A percentile compares a stretch with the other conserved stretches of the same genome.
Conservation (phyloP, 2,888 invertebrate genomes). For the Leucania comma region DNA sequence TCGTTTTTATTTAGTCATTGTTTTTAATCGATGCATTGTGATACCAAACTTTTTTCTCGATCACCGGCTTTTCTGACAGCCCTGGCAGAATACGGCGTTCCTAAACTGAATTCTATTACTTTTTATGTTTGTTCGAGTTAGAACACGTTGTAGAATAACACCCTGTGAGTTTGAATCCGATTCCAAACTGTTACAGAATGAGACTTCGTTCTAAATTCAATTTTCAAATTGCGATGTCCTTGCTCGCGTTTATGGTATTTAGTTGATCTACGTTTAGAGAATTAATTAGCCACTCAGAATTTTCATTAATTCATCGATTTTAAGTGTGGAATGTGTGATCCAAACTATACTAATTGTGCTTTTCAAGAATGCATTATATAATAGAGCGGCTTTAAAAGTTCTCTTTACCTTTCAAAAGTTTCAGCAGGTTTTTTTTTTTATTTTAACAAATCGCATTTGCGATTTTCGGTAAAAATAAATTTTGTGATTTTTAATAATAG, state of each 20-base stretch:
- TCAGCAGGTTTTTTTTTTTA: neutral
- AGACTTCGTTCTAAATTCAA: slow-evolving; percentile 66
- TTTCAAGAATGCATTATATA: neutral
- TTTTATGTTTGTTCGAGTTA: slow-evolving; percentile 84
- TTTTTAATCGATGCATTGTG: slow-evolving; percentile 47
- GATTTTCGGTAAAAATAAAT: too few species aligned
- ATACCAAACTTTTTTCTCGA: slow-evolving; percentile 26
- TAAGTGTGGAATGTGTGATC: neutral
- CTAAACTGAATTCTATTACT: slow-evolving; percentile 88
- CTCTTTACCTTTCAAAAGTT: neutral
- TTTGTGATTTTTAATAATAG: too few species aligned
- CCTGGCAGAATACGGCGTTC: slow-evolving; percentile 68
- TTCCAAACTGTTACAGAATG: slow-evolving; percentile 61
- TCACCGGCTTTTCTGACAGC: slow-evolving; percentile 43
- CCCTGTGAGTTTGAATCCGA: slow-evolving; percentile 72
- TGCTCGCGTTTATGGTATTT: slow-evolving; percentile 17
- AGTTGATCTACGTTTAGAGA: neutral
- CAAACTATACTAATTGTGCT: neutral
- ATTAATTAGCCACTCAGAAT: slow-evolving; percentile 4
- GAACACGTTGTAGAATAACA: slow-evolving; percentile 77
- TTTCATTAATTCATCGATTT: neutral
- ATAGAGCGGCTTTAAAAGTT: neutral
- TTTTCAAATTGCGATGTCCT: slow-evolving; percentile 55
- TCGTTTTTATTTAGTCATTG: slow-evolving; percentile 29
- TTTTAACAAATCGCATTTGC: too few species aligned